These are phyloP conservation scores for Ophthalmolycus amberensis DNA, from an alignment of 2,113 vertebrate genomes.

Conservation along the genomic window DNA sequence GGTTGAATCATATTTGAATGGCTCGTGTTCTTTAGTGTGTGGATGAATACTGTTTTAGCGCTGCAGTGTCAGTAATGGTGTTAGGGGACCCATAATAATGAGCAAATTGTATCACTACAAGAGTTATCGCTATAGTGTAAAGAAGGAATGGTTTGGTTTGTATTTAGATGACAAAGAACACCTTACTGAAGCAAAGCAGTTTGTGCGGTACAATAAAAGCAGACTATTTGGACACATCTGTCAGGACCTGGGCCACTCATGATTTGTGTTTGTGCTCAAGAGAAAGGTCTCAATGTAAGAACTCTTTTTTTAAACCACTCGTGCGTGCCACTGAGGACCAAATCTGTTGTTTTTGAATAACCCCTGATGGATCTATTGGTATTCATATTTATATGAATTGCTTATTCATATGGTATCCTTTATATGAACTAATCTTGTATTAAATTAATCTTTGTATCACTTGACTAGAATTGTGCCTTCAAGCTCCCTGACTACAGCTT, in stretches of 20 bases:
- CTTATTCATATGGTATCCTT: background rate
- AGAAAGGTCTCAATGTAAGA: background rate
- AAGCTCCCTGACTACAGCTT: background rate
- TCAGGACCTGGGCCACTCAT: background rate
- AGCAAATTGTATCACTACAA: too few species aligned
- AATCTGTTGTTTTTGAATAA: background rate
- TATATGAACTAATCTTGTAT: background rate
- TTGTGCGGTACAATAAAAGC: background rate
- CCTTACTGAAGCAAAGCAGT: background rate
- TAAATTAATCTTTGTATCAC: background rate
- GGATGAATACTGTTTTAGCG: too few species aligned
- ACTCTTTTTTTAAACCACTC: background rate
- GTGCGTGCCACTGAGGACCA: background rate
- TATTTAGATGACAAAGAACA: background rate
- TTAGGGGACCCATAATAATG: too few species aligned
- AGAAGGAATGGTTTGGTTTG: background rate
- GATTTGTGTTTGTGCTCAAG: background rate
- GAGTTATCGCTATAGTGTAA: background rate
- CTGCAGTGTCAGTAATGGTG: too few species aligned
- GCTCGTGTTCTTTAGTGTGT: too few species aligned
- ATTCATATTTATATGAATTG: background rate
- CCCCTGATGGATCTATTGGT: background rate
- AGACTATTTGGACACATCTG: background rate
- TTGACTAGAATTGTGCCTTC: background rate
- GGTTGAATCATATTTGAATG: too few species aligned